Conservation (phyloP, 2,797 vertebrate species). For the Anabacerthia variegaticeps region DNA sequence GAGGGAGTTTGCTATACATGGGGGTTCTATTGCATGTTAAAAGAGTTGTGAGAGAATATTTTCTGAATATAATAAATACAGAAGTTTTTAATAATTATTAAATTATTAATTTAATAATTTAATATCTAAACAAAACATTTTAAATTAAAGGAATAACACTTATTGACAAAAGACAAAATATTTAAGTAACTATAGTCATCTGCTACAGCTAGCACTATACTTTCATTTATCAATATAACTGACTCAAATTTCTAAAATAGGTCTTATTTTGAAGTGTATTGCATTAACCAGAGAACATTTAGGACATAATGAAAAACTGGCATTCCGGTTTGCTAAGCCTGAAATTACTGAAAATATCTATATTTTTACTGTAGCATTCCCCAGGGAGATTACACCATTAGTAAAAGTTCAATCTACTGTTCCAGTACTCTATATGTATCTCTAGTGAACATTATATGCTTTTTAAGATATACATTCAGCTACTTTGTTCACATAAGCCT, state of each 20-base stretch:
- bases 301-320: neutral
- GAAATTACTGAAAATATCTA: neutral
- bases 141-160: neutral
- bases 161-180: neutral
- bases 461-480: neutral
- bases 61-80: neutral
- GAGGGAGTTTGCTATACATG: neutral
- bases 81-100: neutral
- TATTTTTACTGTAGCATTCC: neutral
- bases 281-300: neutral
- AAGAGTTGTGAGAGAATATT: neutral
- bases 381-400: neutral
- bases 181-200: neutral
- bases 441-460: neutral
- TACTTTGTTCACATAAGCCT: neutral
- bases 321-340: neutral
- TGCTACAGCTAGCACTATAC: neutral
- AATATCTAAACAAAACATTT: neutral
- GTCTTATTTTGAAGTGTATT: neutral
- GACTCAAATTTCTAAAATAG: neutral
- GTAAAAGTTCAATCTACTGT: neutral
- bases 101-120: too few species aligned
- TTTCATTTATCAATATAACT: neutral
- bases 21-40: neutral
- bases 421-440: neutral